Base-by-base conservation (phyloP, 2,888 invertebrate genomes). In the Aphodius sticticus region DNA sequence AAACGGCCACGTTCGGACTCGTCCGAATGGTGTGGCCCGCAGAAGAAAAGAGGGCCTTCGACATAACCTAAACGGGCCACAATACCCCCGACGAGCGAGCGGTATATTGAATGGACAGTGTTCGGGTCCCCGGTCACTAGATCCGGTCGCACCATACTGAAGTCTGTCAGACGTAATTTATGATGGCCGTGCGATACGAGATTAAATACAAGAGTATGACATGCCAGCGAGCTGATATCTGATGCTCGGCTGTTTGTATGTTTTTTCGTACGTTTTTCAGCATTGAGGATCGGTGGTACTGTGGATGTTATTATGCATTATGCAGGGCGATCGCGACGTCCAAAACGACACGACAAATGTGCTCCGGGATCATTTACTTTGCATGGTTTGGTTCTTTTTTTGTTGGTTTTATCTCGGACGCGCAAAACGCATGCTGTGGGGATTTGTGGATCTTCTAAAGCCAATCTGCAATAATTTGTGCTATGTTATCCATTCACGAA, bases 181-280 rank as follows among this genome's bases (percentile, higher is more conserved):
- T 85, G 84, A 84, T 83, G 83, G 83, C 82, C 81, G 82, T 81
- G 81, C 83, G 84, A 85, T 84, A 81, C 80, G 81, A 85, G 85
- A 85, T 85, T 85, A 85, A 84, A 85, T 84, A 85, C 84, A 85
- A 82, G 82, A 85, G 83, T 83, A 84, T 84, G 85, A 85, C 85
- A 84, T 84, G 84, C 83, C 83, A 83, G 84, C 82, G 26, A 26
- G 82, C 83, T 83, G 83, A 84, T 84, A 84, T 84, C 84, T 83
- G 83, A 84, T 83, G 82, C 80, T 35, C 36, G 36, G 36, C 71
- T 12, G 12, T 71, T 15, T 16, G 26, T 6, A n/a, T n/a, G n/a
- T 71, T 74, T 35, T 74, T 74, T 74, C 74, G 35, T 36, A 12
- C 74, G n/a, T 74, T 35, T 74, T 74, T 74, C 53, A 53, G 9